These are phyloP conservation scores for Sibirionetta formosa DNA, from an alignment of 2,797 vertebrate species.

Conservation along the genomic window DNA sequence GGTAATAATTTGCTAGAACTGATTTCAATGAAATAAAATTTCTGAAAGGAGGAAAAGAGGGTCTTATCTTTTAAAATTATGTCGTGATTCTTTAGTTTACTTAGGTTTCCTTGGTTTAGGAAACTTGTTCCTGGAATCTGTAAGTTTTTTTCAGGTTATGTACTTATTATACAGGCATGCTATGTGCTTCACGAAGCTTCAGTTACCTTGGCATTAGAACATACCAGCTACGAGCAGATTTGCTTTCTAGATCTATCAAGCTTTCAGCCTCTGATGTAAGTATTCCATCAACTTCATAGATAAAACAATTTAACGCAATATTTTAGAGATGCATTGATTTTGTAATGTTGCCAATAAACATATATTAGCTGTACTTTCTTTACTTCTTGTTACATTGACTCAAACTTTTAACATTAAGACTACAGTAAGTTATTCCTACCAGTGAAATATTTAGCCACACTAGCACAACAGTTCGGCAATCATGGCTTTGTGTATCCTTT, in stretches of 20 bases:
- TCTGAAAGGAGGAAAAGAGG: not conserved
- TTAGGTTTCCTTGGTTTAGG: not conserved
- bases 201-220: constrained; percentile 64
- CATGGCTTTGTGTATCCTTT: not conserved
- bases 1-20: not conserved
- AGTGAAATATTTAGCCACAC: not conserved
- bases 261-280: constrained; percentile 86
- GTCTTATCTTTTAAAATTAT: not conserved
- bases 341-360: not conserved
- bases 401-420: not conserved
- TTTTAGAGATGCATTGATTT: not conserved
- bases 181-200: constrained; percentile 74
- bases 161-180: constrained; percentile 86
- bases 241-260: constrained; percentile 62
- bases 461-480: not conserved
- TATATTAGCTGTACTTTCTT: not conserved
- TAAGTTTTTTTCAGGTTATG: constrained; percentile 44
- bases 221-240: constrained; percentile 70
- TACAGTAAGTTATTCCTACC: not conserved
- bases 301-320: not conserved
- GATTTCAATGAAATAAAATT: constrained; percentile 3
- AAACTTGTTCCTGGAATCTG: not conserved
- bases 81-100: not conserved
- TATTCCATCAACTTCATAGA: constrained; percentile 57
- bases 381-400: not conserved